Evolutionary conservation across 2,113 vertebrate species (phyloP), one percentile per base, ranked within the genome.

Genomic region (Trichechus manatus): DNA sequence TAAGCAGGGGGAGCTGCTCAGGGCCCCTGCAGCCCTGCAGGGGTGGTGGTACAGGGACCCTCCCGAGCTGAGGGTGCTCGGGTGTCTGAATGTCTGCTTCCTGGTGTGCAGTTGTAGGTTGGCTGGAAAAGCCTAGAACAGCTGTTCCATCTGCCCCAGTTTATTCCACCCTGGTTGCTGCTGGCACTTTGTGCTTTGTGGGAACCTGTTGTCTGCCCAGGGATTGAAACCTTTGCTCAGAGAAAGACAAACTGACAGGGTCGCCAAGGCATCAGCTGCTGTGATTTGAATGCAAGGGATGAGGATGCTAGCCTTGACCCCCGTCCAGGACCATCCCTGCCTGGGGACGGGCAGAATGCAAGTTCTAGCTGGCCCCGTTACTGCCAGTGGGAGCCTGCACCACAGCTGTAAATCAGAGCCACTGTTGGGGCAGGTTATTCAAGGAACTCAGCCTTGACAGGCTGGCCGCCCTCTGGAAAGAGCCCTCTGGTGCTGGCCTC

Each of bases 381-480:
- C 68, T 91, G 88, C 94, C 68, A 64, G 66, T 80, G 91, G 87
- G 75, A 92, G 59, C 68, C 96, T 70, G 56, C 75, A 82, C 75
- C 75, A 87, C 85, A 91, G 95, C 85, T 84, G 31, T 93, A 83
- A 89, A 63, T 94, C 56, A 91, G 44, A 88, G 53, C 84, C 29
- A 1, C 39, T 6, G 1, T 31, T 85, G 1, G 61, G 70, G 42
- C 11, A 7, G 64, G 33, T 88, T 63, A 23, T 84, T 88, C 63
- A 50, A 17, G 78, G 79, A 56, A 27, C 77, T 88, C 5, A 0
- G 47, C 95, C 82, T 53, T 6, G 0, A 44, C 47, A 9, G 64
- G 22, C 84, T 91, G 93, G 53, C 93, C 15, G 1, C 33, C 27
- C 63, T 96, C 93, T 77, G 83, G 42, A 39, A n/a, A 31, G 63